Evolutionary conservation across 2,797 vertebrate species (phyloP).

Genomic region (Acrossocheilus fasciatus): DNA sequence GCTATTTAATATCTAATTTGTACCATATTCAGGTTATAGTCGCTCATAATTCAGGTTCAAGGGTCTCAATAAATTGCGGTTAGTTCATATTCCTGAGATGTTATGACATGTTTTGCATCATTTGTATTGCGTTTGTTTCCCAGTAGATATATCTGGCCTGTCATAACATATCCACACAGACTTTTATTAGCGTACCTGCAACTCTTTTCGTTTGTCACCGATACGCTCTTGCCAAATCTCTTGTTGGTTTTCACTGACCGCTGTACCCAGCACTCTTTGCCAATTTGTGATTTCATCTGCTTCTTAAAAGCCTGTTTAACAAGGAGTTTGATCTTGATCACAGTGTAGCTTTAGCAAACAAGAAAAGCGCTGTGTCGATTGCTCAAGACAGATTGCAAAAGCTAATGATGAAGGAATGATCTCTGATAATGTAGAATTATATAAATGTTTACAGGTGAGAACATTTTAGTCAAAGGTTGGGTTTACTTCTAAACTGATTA

Average conservation of each 20-base stretch:
- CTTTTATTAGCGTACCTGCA: conserved; percentile 12
- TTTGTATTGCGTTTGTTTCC: conserved; percentile 30
- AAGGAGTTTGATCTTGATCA: conserved; percentile 32
- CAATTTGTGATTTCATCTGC: conserved; percentile 73
- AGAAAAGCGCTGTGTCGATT: neutral
- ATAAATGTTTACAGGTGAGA: conserved; percentile 4
- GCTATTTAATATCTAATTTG: conserved; percentile 31
- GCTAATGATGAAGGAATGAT: neutral
- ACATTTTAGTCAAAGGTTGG: neutral
- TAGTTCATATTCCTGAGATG: conserved; percentile 3
- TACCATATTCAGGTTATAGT: neutral
- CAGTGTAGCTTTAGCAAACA: conserved; percentile 1
- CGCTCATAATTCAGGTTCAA: neutral
- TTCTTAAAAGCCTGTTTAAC: conserved; percentile 69
- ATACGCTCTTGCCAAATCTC: conserved; percentile 3
- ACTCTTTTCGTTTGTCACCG: conserved; percentile 18
- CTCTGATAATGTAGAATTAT: neutral
- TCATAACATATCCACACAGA: conserved; percentile 16
- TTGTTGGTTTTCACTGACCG: conserved; percentile 19
- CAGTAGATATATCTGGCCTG: conserved; percentile 7
- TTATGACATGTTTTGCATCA: conserved; percentile 34
- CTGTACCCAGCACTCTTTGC: conserved; percentile 56
- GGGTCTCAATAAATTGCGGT: conserved; percentile 21
- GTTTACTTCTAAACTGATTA: neutral
- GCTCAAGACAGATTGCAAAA: conserved; percentile 14